phyloP scores from a whole-genome alignment of 2,888 invertebrate species.

The Smittia sp. region DNA sequence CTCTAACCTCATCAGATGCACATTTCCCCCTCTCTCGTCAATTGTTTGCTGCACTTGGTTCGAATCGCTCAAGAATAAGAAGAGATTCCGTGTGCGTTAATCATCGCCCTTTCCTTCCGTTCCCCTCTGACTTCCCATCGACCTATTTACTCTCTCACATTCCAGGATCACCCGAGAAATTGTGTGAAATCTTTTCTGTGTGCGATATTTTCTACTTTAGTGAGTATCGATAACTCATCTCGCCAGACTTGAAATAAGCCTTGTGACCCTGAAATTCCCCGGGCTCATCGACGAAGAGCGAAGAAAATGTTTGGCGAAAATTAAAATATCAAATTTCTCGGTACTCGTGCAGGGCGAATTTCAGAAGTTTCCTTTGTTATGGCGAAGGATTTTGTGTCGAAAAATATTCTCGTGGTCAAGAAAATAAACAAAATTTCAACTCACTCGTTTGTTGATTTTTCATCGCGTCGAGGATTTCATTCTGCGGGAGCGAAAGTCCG shows the following conservation, averaged over 20 bases:
- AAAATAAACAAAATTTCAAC: too few relatives aligned
- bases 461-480: slow-evolving; percentile 45
- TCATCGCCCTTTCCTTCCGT: background rate
- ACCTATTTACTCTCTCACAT: slow-evolving; percentile 4
- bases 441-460: slow-evolving; percentile 15
- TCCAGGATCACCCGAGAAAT: slow-evolving; percentile 15
- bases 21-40: too few relatives aligned
- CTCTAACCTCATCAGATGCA: slow-evolving; percentile 40
- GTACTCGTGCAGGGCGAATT: background rate
- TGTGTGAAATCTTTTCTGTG: slow-evolving; percentile 18
- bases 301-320: slow-evolving; percentile 14
- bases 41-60: slow-evolving; percentile 1
- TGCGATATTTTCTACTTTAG: slow-evolving; percentile 7
- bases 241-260: background rate
- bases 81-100: background rate
- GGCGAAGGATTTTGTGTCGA: background rate
- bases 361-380: background rate
- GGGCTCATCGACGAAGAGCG: background rate
- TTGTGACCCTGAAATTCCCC: slow-evolving; percentile 36
- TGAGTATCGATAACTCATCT: slow-evolving; percentile 27
- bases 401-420: too few relatives aligned
- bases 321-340: slow-evolving; percentile 35
- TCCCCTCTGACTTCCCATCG: background rate
- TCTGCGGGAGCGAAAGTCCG: slow-evolving; percentile 44
- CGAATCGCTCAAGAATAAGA: background rate